A percentile compares a stretch with the other conserved stretches of the same genome.
phyloP scores from a whole-genome alignment of 2,113 vertebrate genomes.

The Mormoops blainvillei region DNA sequence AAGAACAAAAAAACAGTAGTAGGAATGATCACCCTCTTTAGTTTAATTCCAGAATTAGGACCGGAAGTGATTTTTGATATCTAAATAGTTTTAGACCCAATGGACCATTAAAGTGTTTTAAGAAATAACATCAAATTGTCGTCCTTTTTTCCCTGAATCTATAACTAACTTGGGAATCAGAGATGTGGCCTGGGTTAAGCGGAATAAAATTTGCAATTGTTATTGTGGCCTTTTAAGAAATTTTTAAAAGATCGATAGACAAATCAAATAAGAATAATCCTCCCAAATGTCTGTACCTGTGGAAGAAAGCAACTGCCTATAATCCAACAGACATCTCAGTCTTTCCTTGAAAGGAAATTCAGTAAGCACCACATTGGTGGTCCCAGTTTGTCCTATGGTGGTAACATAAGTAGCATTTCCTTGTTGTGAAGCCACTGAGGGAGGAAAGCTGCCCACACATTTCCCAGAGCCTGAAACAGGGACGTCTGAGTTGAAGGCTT shows the following conservation, averaged over 20 bases:
- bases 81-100: neutral
- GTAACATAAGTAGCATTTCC: neutral
- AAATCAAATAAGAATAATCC: neutral
- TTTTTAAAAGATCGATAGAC: neutral
- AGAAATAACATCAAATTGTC: neutral
- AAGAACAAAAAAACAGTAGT: neutral
- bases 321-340: neutral
- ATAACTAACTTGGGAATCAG: neutral
- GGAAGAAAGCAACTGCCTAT: neutral
- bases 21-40: neutral
- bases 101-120: neutral
- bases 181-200: neutral
- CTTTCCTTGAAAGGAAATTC: neutral
- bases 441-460: neutral
- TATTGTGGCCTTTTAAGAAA: neutral
- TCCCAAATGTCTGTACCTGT: neutral
- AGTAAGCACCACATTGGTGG: neutral
- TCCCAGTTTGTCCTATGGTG: neutral
- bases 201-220: neutral
- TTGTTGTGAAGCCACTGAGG: neutral
- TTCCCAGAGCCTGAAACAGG: neutral
- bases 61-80: neutral
- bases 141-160: neutral
- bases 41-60: conserved; percentile 3
- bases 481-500: neutral